Percentiles rank a stretch among this genome's conserved stretches.
Conservation (phyloP, 2,888 invertebrate species). For the Phania funesta region DNA sequence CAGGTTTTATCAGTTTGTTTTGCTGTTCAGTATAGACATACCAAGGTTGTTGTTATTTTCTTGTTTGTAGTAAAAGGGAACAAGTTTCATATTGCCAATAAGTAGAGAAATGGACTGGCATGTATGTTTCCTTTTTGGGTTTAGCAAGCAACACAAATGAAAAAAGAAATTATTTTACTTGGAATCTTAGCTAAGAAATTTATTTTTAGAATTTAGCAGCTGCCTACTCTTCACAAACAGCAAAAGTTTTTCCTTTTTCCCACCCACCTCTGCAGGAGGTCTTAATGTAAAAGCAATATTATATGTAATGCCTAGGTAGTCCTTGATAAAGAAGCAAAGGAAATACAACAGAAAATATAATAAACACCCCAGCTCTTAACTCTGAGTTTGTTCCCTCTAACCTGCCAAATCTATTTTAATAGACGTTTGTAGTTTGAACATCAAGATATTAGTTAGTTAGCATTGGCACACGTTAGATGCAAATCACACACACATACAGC, state of each 20-base stretch:
- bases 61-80: neutral
- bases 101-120: neutral
- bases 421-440: slow-evolving; percentile 27
- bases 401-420: slow-evolving; percentile 11
- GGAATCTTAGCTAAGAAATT: neutral
- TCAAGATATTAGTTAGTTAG: slow-evolving; percentile 60
- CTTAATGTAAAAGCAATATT: slow-evolving; percentile 23
- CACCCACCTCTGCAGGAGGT: slow-evolving; percentile 31
- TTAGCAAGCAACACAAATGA: neutral
- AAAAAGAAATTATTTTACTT: slow-evolving; percentile 10
- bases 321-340: slow-evolving; percentile 34
- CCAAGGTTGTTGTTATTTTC: neutral
- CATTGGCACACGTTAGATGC: slow-evolving; percentile 61
- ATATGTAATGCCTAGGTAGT: slow-evolving; percentile 46
- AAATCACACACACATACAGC: neutral
- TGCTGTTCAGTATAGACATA: neutral
- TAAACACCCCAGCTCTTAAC: neutral
- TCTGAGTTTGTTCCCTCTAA: neutral
- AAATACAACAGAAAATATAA: slow-evolving; percentile 1
- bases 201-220: neutral
- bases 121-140: neutral
- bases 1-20: slow-evolving; percentile 7
- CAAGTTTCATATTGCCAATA: slow-evolving; percentile 14
- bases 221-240: neutral
- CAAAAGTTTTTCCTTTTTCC: neutral